A percentile compares a stretch with the other conserved stretches of the same genome.
Evolutionary conservation across 2,113 vertebrate species (phyloP).

Genomic region (Lipophrys pholis): DNA sequence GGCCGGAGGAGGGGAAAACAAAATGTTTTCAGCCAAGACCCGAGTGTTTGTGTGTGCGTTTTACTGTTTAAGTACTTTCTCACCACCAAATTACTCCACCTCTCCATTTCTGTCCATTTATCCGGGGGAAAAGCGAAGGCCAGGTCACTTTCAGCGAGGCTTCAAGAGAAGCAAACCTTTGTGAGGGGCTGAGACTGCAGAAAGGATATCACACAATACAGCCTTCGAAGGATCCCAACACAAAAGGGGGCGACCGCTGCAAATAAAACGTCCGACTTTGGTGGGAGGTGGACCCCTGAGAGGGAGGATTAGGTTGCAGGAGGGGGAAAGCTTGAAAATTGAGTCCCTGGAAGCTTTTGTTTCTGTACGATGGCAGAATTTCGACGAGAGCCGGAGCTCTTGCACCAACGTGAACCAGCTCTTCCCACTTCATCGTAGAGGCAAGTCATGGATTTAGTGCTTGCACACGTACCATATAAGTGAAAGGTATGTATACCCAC

Average conservation of each 20-base stretch:
- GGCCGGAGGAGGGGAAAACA: background rate
- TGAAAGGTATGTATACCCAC: constrained; percentile 5
- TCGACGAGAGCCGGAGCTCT: constrained; percentile 23
- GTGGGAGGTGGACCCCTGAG: constrained; percentile 66
- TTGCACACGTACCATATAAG: background rate
- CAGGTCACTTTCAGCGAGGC: constrained; percentile 66
- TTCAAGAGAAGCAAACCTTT: constrained; percentile 64
- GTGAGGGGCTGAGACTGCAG: constrained; percentile 60
- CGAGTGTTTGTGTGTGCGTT: constrained; percentile 28
- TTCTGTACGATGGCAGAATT: constrained; percentile 39
- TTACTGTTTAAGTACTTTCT: constrained; percentile 49
- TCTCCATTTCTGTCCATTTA: constrained; percentile 58
- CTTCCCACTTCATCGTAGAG: constrained; percentile 29
- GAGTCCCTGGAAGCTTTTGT: constrained; percentile 59
- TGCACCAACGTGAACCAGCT: constrained; percentile 34
- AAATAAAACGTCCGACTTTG: constrained; percentile 70
- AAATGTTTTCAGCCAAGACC: constrained; percentile 34
- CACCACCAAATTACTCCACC: constrained; percentile 58
- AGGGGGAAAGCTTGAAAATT: constrained; percentile 69
- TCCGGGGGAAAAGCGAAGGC: constrained; percentile 48
- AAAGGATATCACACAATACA: constrained; percentile 77
- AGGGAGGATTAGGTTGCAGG: constrained; percentile 68
- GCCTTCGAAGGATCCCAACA: constrained; percentile 57
- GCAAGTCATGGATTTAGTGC: constrained; percentile 1
- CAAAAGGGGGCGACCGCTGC: constrained; percentile 76